A percentile compares a stretch with the other conserved stretches of the same genome.
Evolutionary conservation across 2,888 invertebrate species (phyloP).

Genomic region (Xylota sylvarum): DNA sequence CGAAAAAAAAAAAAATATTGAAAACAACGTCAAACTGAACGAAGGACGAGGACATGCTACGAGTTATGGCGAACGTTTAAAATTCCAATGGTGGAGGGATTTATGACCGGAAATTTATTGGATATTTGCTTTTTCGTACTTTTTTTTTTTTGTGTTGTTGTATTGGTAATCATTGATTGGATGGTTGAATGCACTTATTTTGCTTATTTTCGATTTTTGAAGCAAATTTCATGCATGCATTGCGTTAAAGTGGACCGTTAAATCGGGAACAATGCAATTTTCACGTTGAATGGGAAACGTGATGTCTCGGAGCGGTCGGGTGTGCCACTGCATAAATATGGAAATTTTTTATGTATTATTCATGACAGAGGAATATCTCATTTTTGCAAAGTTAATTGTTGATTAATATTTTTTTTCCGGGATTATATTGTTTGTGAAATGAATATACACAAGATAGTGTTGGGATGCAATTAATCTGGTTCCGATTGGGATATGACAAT

Average conservation of each 20-base stretch:
- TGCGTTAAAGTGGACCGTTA: constrained; percentile 24
- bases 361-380: not conserved
- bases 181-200: constrained; percentile 57
- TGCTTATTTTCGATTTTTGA: constrained; percentile 51
- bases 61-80: constrained; percentile 57
- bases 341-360: constrained; percentile 16
- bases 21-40: not conserved
- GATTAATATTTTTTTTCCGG: not conserved
- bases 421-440: not conserved
- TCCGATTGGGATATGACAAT: not conserved
- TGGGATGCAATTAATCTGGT: not conserved
- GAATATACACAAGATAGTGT: not conserved
- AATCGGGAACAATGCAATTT: not conserved
- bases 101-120: constrained; percentile 75
- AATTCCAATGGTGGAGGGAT: constrained; percentile 64
- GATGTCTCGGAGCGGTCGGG: not conserved
- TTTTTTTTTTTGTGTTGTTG: constrained; percentile 20
- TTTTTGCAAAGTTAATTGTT: not conserved
- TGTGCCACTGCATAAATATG: constrained; percentile 2
- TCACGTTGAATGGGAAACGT: not conserved
- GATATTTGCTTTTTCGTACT: constrained; percentile 25
- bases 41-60: constrained; percentile 30
- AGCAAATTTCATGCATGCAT: constrained; percentile 54
- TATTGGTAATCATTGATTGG: constrained; percentile 60
- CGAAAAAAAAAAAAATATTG: no score